Base-by-base conservation (phyloP, 92 coral and sea anemone genomes). In the Pocillopora grandis region DNA sequence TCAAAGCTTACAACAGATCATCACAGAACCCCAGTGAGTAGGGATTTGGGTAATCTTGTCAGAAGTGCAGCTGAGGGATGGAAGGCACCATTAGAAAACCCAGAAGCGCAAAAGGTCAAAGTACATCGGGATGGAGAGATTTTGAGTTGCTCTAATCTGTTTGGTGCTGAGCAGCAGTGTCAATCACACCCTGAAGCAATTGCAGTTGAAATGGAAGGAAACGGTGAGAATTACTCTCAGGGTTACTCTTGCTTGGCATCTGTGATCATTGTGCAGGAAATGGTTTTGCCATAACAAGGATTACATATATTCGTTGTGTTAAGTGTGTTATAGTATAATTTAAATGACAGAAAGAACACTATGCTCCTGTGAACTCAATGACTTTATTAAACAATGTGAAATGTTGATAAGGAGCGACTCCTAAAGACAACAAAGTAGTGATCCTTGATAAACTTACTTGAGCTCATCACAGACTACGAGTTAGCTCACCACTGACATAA, bases 31-130 rank as follows among this genome's bases (percentile, higher is more conserved):
- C 82, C 61, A 58, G 81, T 80, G 64, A 71, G 89, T 66, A 36
- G 20, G 62, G 8, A 80, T 61, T 42, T 86, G 61, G 86, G 80
- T 14, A 16, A 61, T 42, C 85, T 86, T 10, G 64, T 80, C 11
- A 81, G 37, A 42, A 35, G 18, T 17, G 89, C 89, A 2, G 85
- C 62, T 8, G 79, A 79, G 9, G 89, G 74, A 23, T 86, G 89
- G 89, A 10, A 21, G 20, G 80, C 89, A 17, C 89, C 89, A 19
- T 79, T 71, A 37, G 63, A 86, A 20, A 16, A 21, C 36, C 72
- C 71, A 63, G 71, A 55, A 48, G 59, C 18, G 0, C 17, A 23
- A 31, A 75, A 79, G 0, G 76, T 79, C 9, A 35, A 58, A 17
- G 86, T 86, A 31, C 89, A 86, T 37, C n/a, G 78, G 5, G 58